These are phyloP conservation scores for Stichopus chloronotus DNA, from an alignment of 35 echinoderm and acorn worm species.

Conservation along the genomic window DNA sequence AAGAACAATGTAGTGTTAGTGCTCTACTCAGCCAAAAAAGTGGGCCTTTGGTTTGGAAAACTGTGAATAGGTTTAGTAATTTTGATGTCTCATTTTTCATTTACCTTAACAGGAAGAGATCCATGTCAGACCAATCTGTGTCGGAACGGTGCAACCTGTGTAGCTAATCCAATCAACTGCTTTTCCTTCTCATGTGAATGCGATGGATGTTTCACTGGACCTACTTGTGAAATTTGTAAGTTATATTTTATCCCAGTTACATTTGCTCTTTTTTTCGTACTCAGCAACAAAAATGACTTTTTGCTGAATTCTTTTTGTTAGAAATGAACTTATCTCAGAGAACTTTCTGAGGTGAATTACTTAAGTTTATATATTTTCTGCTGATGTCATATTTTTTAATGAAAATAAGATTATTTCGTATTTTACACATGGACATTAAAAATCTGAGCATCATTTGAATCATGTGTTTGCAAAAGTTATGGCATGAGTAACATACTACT, in stretches of 20 bases:
- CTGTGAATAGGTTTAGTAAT: not conserved
- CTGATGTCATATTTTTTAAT: no score
- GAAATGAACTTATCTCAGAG: not conserved
- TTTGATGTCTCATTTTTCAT: not conserved
- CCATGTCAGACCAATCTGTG: constrained; percentile 72
- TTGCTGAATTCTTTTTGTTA: not conserved
- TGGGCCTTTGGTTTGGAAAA: not conserved
- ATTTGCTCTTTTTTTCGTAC: not conserved
- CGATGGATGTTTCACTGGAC: constrained; percentile 75
- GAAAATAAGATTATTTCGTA: no score
- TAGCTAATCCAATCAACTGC: constrained; percentile 11
- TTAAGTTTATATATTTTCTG: no score
- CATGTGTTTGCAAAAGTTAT: no score
- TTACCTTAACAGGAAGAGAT: constrained; percentile 63
- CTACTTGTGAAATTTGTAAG: constrained; percentile 79
- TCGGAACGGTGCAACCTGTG: constrained; percentile 71
- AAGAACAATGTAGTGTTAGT: no score
- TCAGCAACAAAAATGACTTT: not conserved
- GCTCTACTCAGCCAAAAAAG: no score
- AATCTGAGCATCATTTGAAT: no score
- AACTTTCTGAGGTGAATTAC: no score
- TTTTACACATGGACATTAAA: no score
- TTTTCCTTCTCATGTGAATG: constrained; percentile 69
- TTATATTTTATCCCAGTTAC: not conserved
- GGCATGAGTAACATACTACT: no score